Conservation (phyloP, 2,797 vertebrate genomes). For the Chloroceryle inda region DNA sequence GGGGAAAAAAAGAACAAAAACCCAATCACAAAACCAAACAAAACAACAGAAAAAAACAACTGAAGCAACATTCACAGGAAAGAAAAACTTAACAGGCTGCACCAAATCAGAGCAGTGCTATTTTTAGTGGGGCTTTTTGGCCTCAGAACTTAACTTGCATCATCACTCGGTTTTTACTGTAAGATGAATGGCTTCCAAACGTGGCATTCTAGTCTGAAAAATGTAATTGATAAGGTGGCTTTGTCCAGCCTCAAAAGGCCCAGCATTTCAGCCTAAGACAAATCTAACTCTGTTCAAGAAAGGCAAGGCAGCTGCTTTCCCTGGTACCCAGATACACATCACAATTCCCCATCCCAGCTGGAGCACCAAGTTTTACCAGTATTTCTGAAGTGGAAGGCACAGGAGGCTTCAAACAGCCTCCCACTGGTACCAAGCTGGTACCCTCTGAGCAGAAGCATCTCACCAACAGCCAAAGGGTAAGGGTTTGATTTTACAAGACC, state of each 20-base stretch:
- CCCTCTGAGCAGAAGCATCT: neutral
- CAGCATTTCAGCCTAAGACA: neutral
- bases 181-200: neutral
- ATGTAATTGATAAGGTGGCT: neutral
- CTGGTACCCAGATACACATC: neutral
- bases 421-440: neutral
- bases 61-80: neutral
- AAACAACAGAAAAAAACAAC: neutral
- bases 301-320: neutral
- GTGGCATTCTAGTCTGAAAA: neutral
- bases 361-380: neutral
- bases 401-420: neutral
- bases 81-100: neutral
- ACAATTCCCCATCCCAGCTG: neutral
- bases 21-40: neutral
- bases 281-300: neutral
- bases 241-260: neutral
- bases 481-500: neutral
- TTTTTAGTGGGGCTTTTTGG: slow-evolving; percentile 16
- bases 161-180: neutral
- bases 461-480: neutral
- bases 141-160: neutral
- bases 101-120: neutral
- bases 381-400: neutral
- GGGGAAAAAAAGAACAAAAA: neutral